Base-by-base conservation (phyloP, 2,888 invertebrate species). In the Panopea generosa region DNA sequence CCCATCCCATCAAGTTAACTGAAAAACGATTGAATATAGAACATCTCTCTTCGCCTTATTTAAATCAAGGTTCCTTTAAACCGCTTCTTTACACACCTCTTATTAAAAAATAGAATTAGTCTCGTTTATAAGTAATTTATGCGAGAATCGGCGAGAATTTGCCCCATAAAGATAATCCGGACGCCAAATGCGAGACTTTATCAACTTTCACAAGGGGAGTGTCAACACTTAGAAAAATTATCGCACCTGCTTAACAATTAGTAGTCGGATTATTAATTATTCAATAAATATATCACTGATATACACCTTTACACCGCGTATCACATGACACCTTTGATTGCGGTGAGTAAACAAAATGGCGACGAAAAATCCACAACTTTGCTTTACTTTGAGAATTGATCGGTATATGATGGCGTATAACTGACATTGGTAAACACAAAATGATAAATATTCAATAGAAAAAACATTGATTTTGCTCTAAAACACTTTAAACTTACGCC, bases 161-260 rank as follows among this genome's bases (percentile, higher is more conserved):
- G 59, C 33, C 63, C 57, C 49, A 60, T 70, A 63, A 57, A 74
- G 78, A 78, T 78, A 74, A 74, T 47, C 57, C 59, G 33, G 78
- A 67, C 78, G 78, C 78, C 78, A 63, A 27, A 59, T 63, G 63
- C 65, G 70, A 71, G 71, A 65, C 56, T 78, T 78, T 74, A 78
- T 78, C 78, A 68, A 70, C 57, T 67, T 67, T 69, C 56, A 74
- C 67, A 65, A 78, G 74, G 61, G 66, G 45, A 57, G 69, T 49
- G 74, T 74, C 70, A 78, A 78, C 74, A 78, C 74, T 78, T 67
- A 68, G 49, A 55, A 69, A 65, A 74, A 61, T 68, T 74, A 78
- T 78, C 74, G 52, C 63, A 56, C 74, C 71, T 70, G 43, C 45
- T 29, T n/a, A 71, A 78, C 70, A 78, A 78, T 78, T 78, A 78